phyloP scores from a whole-genome alignment of 2,113 vertebrate genomes.

The Pampusana beccarii region DNA sequence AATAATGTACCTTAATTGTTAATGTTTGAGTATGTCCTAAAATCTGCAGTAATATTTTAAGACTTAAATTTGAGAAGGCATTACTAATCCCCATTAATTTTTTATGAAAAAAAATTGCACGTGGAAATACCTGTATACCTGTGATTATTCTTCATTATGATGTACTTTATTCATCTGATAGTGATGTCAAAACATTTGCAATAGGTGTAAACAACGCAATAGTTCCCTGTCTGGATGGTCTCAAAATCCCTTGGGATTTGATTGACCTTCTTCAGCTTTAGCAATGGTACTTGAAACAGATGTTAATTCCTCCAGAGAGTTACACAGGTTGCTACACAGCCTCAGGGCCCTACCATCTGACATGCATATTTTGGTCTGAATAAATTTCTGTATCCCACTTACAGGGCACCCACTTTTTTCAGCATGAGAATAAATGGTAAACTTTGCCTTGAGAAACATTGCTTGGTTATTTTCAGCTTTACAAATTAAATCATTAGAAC shows the following conservation, averaged over 20 bases:
- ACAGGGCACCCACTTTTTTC: background rate
- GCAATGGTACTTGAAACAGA: conserved; percentile 7
- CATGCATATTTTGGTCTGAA: background rate
- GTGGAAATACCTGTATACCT: background rate
- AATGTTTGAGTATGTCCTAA: background rate
- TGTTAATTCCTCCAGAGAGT: background rate
- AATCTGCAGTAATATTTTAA: background rate
- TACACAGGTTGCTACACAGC: conserved; percentile 12
- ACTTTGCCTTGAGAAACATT: background rate
- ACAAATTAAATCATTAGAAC: background rate
- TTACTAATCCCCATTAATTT: background rate
- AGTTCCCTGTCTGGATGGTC: background rate
- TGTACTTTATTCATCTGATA: background rate
- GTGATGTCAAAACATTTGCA: background rate
- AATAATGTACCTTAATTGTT: background rate
- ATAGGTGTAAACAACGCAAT: background rate
- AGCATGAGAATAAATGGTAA: background rate
- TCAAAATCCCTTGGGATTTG: background rate
- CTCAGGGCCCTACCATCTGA: conserved; percentile 9
- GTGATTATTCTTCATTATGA: background rate
- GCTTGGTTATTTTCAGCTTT: background rate
- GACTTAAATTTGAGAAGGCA: background rate
- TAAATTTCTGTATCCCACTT: background rate
- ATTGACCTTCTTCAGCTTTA: background rate
- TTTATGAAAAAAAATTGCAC: background rate